Evolutionary conservation across 2,888 invertebrate genomes (phyloP).

Genomic region (Sarcophaga subvicina): DNA sequence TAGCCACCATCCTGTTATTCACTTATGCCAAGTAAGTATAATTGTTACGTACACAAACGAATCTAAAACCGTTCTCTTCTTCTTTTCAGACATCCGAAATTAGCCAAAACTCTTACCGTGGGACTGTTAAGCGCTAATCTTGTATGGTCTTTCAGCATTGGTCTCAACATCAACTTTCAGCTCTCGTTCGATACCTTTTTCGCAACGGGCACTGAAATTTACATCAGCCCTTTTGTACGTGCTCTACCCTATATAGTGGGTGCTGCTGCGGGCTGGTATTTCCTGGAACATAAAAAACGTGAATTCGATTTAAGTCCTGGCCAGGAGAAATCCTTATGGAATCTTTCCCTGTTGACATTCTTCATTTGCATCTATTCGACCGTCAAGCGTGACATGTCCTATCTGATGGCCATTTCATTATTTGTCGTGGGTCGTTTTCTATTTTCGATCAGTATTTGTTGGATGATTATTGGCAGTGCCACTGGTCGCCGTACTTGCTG

Average conservation of each 20-base stretch:
- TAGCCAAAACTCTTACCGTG: constrained; percentile 73
- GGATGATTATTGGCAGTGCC: constrained; percentile 84
- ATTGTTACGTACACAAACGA: neutral
- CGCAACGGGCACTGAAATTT: constrained; percentile 81
- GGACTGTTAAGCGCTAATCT: constrained; percentile 73
- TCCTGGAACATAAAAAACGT: constrained; percentile 76
- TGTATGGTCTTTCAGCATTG: constrained; percentile 77
- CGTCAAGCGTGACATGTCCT: constrained; percentile 80
- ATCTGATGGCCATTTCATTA: constrained; percentile 82
- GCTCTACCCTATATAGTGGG: constrained; percentile 83
- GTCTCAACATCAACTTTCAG: constrained; percentile 76
- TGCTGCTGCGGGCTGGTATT: constrained; percentile 81
- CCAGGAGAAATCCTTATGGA: constrained; percentile 78
- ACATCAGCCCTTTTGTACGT: constrained; percentile 83
- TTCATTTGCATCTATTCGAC: constrained; percentile 80
- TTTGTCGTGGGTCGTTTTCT: constrained; percentile 83
- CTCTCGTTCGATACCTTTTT: constrained; percentile 80
- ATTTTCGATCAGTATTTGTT: constrained; percentile 84
- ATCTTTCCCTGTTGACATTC: constrained; percentile 77
- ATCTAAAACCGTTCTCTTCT: neutral
- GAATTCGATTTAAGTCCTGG: constrained; percentile 73
- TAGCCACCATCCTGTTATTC: constrained; percentile 78
- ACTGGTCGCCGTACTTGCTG: constrained; percentile 82
- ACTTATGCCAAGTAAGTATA: constrained; percentile 79
- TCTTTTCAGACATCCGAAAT: constrained; percentile 75